Base-by-base conservation (phyloP, 37 sponge, comb jelly and placozoan genomes). In the Eunapius fragilis region DNA sequence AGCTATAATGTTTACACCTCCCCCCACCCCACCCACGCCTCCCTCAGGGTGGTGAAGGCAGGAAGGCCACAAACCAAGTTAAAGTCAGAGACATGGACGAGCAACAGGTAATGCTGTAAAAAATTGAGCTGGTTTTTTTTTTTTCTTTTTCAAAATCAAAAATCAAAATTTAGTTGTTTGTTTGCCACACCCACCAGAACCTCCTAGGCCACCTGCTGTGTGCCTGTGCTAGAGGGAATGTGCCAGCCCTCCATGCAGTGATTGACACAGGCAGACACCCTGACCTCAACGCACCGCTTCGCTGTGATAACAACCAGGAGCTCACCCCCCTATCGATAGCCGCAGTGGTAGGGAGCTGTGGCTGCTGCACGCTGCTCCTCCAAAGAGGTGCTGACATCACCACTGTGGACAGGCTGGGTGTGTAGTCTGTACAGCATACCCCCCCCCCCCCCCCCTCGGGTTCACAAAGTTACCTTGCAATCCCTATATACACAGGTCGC, bases 281-380 rank as follows among this genome's bases (percentile, higher is more conserved):
- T 0, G 75, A 87, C 68, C 81, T 80, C 38, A 74, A 87, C 58
- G 14, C 81, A 4, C 81, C 87, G 36, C 74, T 87, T 9, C 68
- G 28, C 5, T 68, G 33, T 32, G 13, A 75, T 80, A 87, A 80
- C 67, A 68, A 67, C 41, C 75, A 80, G 80, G 87, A 68, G 67
- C 75, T 87, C 31, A 80, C 87, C 81, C 87, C 87, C 5, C 69
- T 87, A 0, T 27, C 80, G 10, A 37, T 80, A 28, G 68, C 87
- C 0, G 58, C 81, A 5, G 41, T 87, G 26, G 25, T 23, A 23
- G 24, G 25, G 13, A n/a, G 31, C 27, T 25, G 27, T 13, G 27
- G 7, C 35, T 35, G 26, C 17, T 80, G 74, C 58, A 38, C 78
- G 31, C 32, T 73, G 68, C 87, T 87, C 22, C 75, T 87, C 37